These are phyloP conservation scores for Lithophane semibrunnea DNA, from an alignment of 2,888 invertebrate species.

Conservation along the genomic window DNA sequence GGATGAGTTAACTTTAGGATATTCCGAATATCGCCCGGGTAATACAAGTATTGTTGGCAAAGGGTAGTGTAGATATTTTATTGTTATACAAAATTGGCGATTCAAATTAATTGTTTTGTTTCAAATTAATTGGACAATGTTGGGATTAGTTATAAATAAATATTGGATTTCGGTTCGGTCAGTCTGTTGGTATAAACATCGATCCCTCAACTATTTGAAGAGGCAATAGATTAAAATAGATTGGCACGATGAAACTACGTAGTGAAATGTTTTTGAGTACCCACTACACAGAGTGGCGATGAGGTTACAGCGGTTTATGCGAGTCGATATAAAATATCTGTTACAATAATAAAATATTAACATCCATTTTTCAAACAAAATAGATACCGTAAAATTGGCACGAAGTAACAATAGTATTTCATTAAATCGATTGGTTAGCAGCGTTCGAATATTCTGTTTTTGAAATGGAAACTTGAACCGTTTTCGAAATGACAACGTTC, in stretches of 20 bases:
- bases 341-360: too few species aligned
- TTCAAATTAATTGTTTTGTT: constrained; percentile 36
- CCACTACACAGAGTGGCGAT: neutral
- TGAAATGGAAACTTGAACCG: too few species aligned
- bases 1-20: constrained; percentile 53
- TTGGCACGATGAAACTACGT: constrained; percentile 10
- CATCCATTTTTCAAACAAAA: too few species aligned
- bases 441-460: too few species aligned
- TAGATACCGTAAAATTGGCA: too few species aligned
- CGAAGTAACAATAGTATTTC: too few species aligned
- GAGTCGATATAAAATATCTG: too few species aligned
- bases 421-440: too few species aligned
- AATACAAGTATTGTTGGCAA: constrained; percentile 40
- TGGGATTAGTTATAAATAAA: constrained; percentile 20
- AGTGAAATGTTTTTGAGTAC: neutral
- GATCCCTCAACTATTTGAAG: neutral
- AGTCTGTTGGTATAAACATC: neutral
- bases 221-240: constrained; percentile 10
- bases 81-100: constrained; percentile 27
- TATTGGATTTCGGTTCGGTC: constrained; percentile 35
- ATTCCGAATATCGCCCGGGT: constrained; percentile 48
- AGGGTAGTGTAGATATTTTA: constrained; percentile 38
- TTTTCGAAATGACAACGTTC: too few species aligned
- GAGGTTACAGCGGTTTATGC: neutral
- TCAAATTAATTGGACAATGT: constrained; percentile 41